Evolutionary conservation across 2,888 invertebrate species (phyloP).

Genomic region (Opisthograptis luteolata): DNA sequence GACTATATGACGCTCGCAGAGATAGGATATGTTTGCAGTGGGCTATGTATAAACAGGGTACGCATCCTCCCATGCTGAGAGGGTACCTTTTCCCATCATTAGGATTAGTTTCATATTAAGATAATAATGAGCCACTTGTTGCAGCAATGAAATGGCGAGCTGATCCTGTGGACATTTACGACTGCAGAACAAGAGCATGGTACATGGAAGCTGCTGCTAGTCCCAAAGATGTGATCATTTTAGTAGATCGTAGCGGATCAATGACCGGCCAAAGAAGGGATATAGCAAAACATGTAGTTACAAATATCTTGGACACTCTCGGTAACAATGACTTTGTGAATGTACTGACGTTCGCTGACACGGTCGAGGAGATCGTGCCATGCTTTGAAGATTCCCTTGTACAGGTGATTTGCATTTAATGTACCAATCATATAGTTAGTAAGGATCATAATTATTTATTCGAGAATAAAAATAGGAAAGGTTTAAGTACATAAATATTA

Average conservation of each 20-base stretch:
- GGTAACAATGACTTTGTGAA: constrained; percentile 99
- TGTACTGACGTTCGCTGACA: constrained; percentile 95
- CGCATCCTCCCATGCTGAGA: constrained; percentile 16
- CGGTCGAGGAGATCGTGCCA: constrained; percentile 91
- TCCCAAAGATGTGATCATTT: constrained; percentile 95
- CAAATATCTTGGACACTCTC: constrained; percentile 96
- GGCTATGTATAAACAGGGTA: constrained; percentile 28
- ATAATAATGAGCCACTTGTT: constrained; percentile 27
- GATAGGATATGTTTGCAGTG: constrained; percentile 26
- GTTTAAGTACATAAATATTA: too few species aligned
- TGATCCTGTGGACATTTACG: constrained; percentile 95
- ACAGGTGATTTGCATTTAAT: constrained; percentile 84
- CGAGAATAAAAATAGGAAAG: too few species aligned
- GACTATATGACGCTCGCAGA: constrained; percentile 23
- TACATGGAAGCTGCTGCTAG: constrained; percentile 99
- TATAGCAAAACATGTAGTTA: constrained; percentile 94
- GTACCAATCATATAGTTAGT: too few species aligned
- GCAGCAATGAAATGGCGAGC: constrained; percentile 91
- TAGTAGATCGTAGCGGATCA: constrained; percentile 95
- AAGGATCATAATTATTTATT: too few species aligned
- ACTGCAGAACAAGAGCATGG: constrained; percentile 97
- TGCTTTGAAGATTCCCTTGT: constrained; percentile 96
- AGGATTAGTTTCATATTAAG: background rate
- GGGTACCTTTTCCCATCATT: constrained; percentile 5
- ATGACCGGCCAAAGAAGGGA: constrained; percentile 95